Percentiles rank a stretch among this genome's conserved stretches.
Conservation (phyloP, 2,113 vertebrate genomes). For the human (Homo sapiens) region GRCh38 chr9:101745501-101746000, state of each 20-base stretch:
- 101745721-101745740: background rate
- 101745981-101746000: background rate
- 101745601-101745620: conserved; percentile 3
- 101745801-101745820: conserved; percentile 24
- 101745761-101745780: background rate
- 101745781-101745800: background rate
- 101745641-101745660: background rate
- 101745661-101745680: background rate
- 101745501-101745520: conserved; percentile 51
- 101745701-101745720: background rate
- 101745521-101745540: conserved; percentile 66
- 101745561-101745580: conserved; percentile 64
- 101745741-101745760: background rate
- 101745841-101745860: background rate
- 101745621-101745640: conserved; percentile 20
- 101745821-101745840: background rate
- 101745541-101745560: conserved; percentile 72
- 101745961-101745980: background rate
- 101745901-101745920: conserved; percentile 30
- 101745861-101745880: conserved; percentile 50
- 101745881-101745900: background rate
- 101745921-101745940: background rate
- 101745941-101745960: background rate
- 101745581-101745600: conserved; percentile 58
- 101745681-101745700: background rate